phyloP scores from a whole-genome alignment of 2,113 vertebrate genomes.

The Thunnus maccoyii region DNA sequence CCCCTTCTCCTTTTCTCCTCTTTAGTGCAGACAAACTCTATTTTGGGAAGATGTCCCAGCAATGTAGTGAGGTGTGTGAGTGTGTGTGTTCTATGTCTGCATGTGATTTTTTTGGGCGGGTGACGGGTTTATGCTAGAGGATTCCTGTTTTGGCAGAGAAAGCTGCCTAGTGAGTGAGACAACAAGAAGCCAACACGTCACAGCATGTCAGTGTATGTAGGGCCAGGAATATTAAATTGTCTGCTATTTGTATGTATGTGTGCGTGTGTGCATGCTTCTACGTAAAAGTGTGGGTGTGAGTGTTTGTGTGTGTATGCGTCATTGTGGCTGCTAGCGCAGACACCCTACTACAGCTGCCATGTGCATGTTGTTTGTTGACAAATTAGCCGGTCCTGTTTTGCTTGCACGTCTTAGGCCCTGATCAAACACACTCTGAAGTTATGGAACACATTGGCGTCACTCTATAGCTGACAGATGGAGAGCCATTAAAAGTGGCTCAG shows the following conservation, averaged over 20 bases:
- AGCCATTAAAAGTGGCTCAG: constrained; percentile 62
- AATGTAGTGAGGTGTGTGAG: constrained; percentile 16
- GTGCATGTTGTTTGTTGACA: constrained; percentile 78
- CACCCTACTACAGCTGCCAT: constrained; percentile 63
- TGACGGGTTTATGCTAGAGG: constrained; percentile 59
- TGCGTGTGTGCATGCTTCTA: constrained; percentile 19
- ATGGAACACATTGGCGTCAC: constrained; percentile 56
- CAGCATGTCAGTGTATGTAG: constrained; percentile 58
- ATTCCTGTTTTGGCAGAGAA: constrained; percentile 73
- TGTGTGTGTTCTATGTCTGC: constrained; percentile 38
- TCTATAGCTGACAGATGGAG: constrained; percentile 58
- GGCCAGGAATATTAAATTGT: constrained; percentile 65
- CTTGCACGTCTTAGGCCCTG: constrained; percentile 28
- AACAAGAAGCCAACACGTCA: constrained; percentile 63
- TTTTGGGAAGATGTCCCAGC: constrained; percentile 56
- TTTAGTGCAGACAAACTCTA: constrained; percentile 47
- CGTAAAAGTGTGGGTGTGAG: constrained; percentile 47
- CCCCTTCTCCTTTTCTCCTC: constrained; percentile 11
- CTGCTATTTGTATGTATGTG: constrained; percentile 19
- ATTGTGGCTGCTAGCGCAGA: constrained; percentile 22
- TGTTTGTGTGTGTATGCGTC: constrained; percentile 53
- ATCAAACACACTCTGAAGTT: constrained; percentile 55
- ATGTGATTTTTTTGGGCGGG: constrained; percentile 49
- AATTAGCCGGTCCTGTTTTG: constrained; percentile 63
- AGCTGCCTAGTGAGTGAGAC: constrained; percentile 75